Conservation (phyloP, 2,113 vertebrate species). For the Phyllostomus discolor region DNA sequence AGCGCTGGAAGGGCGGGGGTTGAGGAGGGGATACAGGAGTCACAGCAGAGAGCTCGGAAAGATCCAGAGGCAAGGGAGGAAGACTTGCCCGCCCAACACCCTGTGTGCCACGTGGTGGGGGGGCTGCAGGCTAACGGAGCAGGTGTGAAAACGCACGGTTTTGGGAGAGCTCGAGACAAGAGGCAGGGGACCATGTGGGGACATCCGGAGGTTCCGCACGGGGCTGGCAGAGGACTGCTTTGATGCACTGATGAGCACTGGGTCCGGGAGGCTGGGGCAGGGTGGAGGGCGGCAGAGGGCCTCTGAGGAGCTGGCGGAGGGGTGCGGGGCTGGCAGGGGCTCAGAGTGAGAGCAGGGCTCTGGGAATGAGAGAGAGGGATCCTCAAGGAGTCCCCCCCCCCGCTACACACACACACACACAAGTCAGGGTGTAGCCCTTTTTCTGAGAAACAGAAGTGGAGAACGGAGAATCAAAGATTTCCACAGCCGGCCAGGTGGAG, state of each 20-base stretch:
- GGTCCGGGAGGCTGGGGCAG: neutral
- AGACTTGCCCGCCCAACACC: neutral
- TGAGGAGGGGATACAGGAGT: neutral
- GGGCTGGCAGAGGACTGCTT: neutral
- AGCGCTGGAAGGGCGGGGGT: neutral
- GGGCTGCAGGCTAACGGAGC: neutral
- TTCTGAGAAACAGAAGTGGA: neutral
- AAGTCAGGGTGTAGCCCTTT: neutral
- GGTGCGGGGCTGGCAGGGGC: neutral
- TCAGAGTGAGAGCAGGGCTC: neutral
- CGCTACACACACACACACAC: neutral
- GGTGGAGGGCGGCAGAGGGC: neutral
- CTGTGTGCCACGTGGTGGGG: neutral
- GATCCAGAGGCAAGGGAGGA: neutral
- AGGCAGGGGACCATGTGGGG: neutral
- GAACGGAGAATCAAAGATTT: neutral
- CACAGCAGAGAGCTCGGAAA: neutral
- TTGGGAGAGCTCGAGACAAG: neutral
- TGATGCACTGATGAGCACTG: conserved; percentile 35
- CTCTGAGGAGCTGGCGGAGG: neutral
- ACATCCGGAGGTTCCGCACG: neutral
- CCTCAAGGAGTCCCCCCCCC: neutral
- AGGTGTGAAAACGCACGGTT: conserved; percentile 9
- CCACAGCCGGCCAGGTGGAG: neutral
- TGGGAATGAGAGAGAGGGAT: neutral